These are phyloP conservation scores for Pantherophis vulpinus DNA, from an alignment of 2,797 vertebrate genomes.

Conservation along the genomic window DNA sequence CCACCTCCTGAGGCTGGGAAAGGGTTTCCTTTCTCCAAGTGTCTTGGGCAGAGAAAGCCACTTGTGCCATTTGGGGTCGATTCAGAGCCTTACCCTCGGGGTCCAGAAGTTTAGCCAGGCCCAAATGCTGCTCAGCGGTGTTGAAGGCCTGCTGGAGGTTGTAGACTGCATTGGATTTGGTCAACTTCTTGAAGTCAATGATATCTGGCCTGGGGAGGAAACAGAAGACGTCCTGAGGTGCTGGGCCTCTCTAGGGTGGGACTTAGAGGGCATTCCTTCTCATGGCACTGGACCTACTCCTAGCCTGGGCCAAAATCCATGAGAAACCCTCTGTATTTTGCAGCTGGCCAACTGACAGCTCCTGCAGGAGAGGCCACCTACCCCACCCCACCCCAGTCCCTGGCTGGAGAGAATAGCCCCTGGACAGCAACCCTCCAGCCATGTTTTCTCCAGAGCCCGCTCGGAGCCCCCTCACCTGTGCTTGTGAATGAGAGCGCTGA, in stretches of 20 bases:
- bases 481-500: slow-evolving; percentile 93
- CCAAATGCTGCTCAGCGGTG: slow-evolving; percentile 88
- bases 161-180: slow-evolving; percentile 91
- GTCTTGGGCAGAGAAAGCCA: neutral
- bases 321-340: neutral
- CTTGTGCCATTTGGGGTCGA: fast-evolving
- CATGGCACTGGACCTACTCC: neutral
- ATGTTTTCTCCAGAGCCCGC: too few species aligned
- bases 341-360: neutral
- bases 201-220: slow-evolving; percentile 80
- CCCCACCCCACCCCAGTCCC: too few species aligned
- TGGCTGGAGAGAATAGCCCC: neutral
- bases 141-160: slow-evolving; percentile 96
- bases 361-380: neutral
- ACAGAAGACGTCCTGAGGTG: neutral
- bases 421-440: neutral
- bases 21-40: neutral
- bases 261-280: neutral
- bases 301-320: neutral
- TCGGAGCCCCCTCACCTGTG: slow-evolving; percentile 77
- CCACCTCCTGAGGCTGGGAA: neutral
- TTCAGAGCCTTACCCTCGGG: slow-evolving; percentile 83
- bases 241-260: too few species aligned
- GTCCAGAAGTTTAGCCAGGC: slow-evolving; percentile 92
- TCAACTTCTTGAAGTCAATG: slow-evolving; percentile 90